Conservation (phyloP, 2,888 invertebrate genomes). For the Cerceris rybyensis region DNA sequence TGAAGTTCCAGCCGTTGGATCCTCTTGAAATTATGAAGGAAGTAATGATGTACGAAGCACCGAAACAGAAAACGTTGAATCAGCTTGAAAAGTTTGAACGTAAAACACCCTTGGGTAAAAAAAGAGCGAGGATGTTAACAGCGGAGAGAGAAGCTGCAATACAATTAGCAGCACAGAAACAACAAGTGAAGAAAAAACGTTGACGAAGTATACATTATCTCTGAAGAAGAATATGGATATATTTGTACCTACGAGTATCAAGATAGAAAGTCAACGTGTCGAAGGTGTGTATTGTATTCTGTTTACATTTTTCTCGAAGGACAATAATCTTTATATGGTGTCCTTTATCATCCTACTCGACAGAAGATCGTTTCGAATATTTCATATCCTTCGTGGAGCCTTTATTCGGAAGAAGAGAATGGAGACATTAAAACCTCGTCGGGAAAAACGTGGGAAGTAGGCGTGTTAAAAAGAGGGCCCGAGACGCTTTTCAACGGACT, state of each 20-base stretch:
- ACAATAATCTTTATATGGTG: too few species aligned
- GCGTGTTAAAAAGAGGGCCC: slow-evolving; percentile 35
- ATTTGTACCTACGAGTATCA: too few species aligned
- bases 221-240: not conserved
- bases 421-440: slow-evolving; percentile 37
- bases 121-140: slow-evolving; percentile 40
- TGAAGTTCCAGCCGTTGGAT: slow-evolving; percentile 83
- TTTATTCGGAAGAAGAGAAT: slow-evolving; percentile 31
- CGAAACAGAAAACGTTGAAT: slow-evolving; percentile 47
- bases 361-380: not conserved
- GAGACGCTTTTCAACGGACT: slow-evolving; percentile 26
- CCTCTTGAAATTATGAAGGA: slow-evolving; percentile 83
- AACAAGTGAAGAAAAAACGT: not conserved
- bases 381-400: slow-evolving; percentile 7
- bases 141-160: slow-evolving; percentile 15
- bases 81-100: slow-evolving; percentile 64
- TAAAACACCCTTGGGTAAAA: slow-evolving; percentile 64
- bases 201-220: not conserved
- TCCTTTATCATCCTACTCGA: not conserved
- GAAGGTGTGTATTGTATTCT: not conserved
- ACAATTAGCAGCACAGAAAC: not conserved
- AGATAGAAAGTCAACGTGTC: not conserved
- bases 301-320: too few species aligned
- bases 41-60: slow-evolving; percentile 77
- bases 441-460: slow-evolving; percentile 48